Evolutionary conservation across 2,113 vertebrate genomes (phyloP).

Genomic region (Coracopsis vasa): DNA sequence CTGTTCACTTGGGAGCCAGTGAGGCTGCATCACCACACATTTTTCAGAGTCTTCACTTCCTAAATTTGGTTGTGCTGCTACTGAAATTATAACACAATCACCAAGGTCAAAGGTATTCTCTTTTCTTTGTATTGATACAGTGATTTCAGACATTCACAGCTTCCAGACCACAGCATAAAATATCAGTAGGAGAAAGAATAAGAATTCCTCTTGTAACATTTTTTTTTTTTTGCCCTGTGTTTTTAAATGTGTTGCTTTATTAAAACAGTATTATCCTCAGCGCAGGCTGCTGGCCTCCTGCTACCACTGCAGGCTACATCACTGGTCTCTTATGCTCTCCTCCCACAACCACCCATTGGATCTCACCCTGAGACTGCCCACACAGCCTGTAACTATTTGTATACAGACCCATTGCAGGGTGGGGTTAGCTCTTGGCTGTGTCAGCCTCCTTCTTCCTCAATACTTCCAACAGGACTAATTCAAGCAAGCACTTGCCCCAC

Average conservation of each 20-base stretch:
- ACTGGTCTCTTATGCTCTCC: not conserved
- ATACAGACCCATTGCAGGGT: not conserved
- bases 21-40: not conserved
- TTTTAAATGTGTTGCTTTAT: not conserved
- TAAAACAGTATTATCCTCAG: not conserved
- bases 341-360: not conserved
- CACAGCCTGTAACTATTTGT: not conserved
- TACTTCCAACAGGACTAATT: not conserved
- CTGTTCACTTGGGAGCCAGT: not conserved
- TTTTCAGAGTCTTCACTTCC: not conserved
- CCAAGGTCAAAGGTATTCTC: not conserved
- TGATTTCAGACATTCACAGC: not conserved
- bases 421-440: not conserved
- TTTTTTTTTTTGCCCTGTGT: not conserved
- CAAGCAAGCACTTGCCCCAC: not conserved
- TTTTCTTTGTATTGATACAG: not conserved
- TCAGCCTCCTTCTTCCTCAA: not conserved
- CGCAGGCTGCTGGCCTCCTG: not conserved
- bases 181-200: not conserved
- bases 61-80: not conserved
- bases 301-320: not conserved
- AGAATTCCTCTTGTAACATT: not conserved
- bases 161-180: not conserved
- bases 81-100: not conserved
- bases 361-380: fast-evolving